These are phyloP conservation scores for Ceratotherium simum DNA, from an alignment of 2,113 vertebrate genomes.

Conservation along the genomic window DNA sequence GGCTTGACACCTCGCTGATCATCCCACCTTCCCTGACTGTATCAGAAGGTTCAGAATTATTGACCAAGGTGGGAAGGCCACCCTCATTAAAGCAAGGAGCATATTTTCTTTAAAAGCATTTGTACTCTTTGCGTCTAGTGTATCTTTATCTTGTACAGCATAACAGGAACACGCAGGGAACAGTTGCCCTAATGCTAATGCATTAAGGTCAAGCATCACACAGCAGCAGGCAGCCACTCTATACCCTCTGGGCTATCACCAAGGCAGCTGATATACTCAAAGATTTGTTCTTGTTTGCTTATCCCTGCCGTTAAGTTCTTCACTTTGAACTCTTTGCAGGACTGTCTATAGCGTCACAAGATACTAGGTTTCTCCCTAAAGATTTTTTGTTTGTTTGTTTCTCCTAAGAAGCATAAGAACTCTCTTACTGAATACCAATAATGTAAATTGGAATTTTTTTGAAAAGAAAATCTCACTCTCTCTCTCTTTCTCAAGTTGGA, in stretches of 20 bases:
- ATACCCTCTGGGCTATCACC: neutral
- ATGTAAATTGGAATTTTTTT: neutral
- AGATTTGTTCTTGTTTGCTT: neutral
- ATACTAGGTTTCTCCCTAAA: neutral
- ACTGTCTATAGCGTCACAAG: neutral
- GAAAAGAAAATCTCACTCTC: neutral
- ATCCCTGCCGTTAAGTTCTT: neutral
- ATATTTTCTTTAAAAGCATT: neutral
- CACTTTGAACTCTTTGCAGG: constrained; percentile 2
- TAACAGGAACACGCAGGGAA: neutral
- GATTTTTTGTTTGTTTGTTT: neutral
- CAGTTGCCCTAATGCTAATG: neutral
- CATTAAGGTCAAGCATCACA: neutral
- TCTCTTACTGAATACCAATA: neutral
- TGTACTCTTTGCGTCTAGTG: neutral
- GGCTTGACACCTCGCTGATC: neutral
- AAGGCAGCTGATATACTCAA: neutral
- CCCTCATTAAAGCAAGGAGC: neutral
- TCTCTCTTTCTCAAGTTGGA: neutral
- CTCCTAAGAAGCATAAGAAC: neutral
- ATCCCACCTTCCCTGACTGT: neutral
- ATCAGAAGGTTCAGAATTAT: neutral
- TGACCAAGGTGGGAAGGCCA: neutral
- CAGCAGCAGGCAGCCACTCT: neutral
- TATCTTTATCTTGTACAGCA: neutral